phyloP scores from a whole-genome alignment of 2,113 vertebrate species.

The Solenodon paradoxus region DNA sequence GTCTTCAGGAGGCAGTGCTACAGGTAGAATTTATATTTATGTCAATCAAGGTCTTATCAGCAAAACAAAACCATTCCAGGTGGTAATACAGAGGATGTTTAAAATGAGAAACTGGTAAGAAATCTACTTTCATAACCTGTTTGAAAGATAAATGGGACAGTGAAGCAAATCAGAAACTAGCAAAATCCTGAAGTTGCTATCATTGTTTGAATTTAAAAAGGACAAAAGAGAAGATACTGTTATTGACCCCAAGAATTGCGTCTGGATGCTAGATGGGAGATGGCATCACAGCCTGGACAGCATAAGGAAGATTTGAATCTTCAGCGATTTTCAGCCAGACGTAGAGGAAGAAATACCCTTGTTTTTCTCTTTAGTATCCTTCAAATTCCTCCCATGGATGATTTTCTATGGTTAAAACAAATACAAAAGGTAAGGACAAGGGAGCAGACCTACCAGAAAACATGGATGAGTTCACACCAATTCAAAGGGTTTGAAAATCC shows the following conservation, averaged over 20 bases:
- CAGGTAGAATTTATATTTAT: background rate
- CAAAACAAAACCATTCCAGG: background rate
- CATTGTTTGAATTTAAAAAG: background rate
- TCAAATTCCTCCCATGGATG: rapidly evolving
- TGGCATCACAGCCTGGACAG: background rate
- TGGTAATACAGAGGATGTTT: background rate
- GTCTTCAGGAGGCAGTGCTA: background rate
- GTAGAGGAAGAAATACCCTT: background rate
- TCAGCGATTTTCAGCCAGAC: background rate
- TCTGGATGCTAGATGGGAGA: background rate
- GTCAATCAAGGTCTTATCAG: background rate
- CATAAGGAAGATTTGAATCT: background rate
- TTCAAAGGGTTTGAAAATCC: background rate
- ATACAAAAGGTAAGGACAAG: rapidly evolving
- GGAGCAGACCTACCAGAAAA: background rate
- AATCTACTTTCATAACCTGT: background rate
- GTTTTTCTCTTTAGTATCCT: background rate
- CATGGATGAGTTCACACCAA: background rate
- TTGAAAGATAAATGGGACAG: background rate
- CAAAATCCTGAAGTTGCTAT: background rate
- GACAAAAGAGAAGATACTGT: background rate
- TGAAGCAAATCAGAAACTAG: background rate
- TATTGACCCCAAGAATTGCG: background rate
- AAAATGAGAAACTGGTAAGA: background rate
- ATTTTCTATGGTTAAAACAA: background rate